Evolutionary conservation across 2,113 vertebrate genomes (phyloP).

Genomic region (Circaetus cinerascens): DNA sequence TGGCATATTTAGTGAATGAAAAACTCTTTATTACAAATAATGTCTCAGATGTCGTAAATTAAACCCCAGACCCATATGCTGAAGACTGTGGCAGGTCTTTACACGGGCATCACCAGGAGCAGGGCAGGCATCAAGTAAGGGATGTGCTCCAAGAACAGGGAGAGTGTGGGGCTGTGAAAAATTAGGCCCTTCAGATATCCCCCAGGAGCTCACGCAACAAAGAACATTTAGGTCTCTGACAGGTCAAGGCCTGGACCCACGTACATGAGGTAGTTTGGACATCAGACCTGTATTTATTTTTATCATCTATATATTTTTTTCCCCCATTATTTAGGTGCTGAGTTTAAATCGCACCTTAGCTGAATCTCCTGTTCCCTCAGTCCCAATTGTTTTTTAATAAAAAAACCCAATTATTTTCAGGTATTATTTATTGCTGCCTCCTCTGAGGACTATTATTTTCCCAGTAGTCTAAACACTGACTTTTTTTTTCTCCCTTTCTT

Average conservation of each 20-base stretch:
- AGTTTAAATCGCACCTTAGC: not conserved
- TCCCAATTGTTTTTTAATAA: not conserved
- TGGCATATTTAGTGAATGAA: not conserved
- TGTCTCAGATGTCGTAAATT: not conserved
- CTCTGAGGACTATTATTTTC: not conserved
- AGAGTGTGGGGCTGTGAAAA: not conserved
- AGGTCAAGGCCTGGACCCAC: not conserved
- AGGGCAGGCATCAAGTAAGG: not conserved
- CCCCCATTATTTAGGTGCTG: not conserved
- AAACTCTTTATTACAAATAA: not conserved
- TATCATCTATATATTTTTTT: not conserved
- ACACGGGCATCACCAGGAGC: rapidly evolving
- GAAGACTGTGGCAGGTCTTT: not conserved
- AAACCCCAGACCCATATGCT: not conserved
- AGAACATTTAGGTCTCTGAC: not conserved
- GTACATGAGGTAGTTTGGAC: not conserved
- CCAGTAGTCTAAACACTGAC: not conserved
- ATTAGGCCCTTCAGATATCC: not conserved
- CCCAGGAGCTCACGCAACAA: not conserved
- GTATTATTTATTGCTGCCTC: not conserved
- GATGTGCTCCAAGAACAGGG: not conserved
- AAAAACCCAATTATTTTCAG: not conserved
- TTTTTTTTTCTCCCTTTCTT: rapidly evolving
- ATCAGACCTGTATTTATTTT: not conserved
- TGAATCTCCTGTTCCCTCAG: not conserved